Percentiles rank a stretch among this genome's conserved stretches.
phyloP scores from a whole-genome alignment of 2,888 invertebrate species.

The Poecilus cupreus region DNA sequence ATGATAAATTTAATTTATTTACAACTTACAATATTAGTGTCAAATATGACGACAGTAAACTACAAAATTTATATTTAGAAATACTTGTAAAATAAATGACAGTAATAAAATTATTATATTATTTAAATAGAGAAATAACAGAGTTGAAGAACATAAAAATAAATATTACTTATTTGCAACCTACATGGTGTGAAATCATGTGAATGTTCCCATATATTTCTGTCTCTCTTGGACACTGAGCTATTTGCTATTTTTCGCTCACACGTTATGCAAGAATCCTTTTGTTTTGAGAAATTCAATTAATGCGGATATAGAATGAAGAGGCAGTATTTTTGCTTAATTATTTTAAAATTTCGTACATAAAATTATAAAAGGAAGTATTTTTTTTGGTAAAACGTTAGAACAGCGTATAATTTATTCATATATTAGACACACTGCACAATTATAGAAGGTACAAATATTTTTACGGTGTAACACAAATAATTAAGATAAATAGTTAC shows the following conservation, averaged over 20 bases:
- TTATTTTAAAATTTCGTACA: too few species aligned
- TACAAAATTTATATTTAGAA: neutral
- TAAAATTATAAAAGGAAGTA: too few species aligned
- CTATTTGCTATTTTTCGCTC: neutral
- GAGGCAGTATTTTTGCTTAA: neutral
- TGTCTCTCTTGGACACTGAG: neutral
- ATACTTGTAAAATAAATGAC: neutral
- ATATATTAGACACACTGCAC: too few species aligned
- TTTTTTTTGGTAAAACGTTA: too few species aligned
- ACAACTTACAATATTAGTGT: neutral
- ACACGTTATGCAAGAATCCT: constrained; percentile 4
- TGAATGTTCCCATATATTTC: neutral
- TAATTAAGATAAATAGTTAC: too few species aligned
- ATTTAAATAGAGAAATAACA: neutral
- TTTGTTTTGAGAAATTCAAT: neutral
- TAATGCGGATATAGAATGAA: neutral
- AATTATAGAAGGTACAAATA: too few species aligned
- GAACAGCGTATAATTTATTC: too few species aligned
- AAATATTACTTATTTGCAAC: neutral
- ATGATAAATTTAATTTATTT: neutral
- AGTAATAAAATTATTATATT: neutral
- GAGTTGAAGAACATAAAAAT: neutral
- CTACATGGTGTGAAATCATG: neutral
- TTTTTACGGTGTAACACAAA: too few species aligned
- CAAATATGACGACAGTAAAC: neutral